These are phyloP conservation scores for Pseudochirops cupreus DNA, from an alignment of 2,797 vertebrate species.

Conservation along the genomic window DNA sequence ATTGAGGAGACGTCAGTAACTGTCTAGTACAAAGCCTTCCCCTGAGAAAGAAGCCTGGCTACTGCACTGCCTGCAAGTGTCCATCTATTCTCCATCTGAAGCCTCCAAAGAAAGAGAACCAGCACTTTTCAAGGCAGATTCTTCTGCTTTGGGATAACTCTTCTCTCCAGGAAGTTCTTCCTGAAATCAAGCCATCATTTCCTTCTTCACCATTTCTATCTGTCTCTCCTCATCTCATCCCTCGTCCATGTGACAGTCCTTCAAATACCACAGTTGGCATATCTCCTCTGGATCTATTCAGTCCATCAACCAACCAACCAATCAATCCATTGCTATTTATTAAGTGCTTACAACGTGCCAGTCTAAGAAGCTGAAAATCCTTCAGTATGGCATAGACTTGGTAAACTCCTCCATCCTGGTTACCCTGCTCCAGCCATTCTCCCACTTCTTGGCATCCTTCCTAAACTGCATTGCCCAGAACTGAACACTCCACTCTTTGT, in stretches of 20 bases:
- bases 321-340: not conserved
- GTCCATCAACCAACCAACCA: not conserved
- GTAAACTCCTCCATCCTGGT: not conserved
- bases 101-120: not conserved
- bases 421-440: not conserved
- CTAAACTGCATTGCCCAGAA: not conserved
- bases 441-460: not conserved
- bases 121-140: not conserved
- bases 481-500: not conserved
- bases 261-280: not conserved
- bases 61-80: not conserved
- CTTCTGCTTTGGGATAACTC: not conserved
- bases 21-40: not conserved
- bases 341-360: not conserved
- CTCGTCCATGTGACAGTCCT: not conserved
- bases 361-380: not conserved
- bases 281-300: not conserved
- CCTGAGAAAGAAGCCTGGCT: not conserved
- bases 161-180: not conserved
- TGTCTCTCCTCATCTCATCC: not conserved
- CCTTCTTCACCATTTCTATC: not conserved
- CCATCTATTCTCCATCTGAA: not conserved
- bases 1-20: not conserved
- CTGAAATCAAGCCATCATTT: not conserved
- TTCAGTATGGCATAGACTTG: not conserved